These are phyloP conservation scores for Charadrius vociferus DNA, from an alignment of 2,113 vertebrate genomes.

Conservation along the genomic window DNA sequence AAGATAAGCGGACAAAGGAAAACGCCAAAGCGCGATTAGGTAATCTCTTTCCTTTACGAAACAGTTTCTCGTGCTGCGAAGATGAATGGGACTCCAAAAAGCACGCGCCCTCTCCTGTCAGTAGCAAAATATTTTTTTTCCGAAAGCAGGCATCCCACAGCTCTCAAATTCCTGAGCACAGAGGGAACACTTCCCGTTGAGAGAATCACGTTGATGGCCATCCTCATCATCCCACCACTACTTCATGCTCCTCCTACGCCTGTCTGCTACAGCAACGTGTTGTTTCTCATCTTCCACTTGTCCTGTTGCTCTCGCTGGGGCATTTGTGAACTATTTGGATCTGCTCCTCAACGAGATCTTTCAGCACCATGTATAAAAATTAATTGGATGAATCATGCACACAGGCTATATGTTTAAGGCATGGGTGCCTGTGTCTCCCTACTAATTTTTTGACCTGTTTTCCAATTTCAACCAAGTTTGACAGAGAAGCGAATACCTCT, in stretches of 20 bases:
- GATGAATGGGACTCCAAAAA: slow-evolving; percentile 16
- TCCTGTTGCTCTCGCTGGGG: background rate
- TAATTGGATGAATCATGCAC: slow-evolving; percentile 38
- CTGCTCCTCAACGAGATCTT: background rate
- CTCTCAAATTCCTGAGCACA: slow-evolving; percentile 19
- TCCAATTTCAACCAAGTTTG: background rate
- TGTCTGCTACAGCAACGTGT: background rate
- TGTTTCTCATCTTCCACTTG: slow-evolving; percentile 53
- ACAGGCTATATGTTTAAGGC: background rate
- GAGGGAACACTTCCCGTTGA: background rate
- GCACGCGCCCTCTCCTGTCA: background rate
- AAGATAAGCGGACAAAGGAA: slow-evolving; percentile 44
- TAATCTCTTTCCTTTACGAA: slow-evolving; percentile 33
- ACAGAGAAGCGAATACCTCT: background rate
- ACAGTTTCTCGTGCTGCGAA: background rate
- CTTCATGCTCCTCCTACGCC: background rate
- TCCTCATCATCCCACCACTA: background rate
- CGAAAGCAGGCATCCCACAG: background rate
- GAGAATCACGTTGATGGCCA: background rate
- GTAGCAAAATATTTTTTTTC: background rate
- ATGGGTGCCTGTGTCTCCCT: background rate
- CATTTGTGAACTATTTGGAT: slow-evolving; percentile 19
- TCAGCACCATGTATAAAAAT: slow-evolving; percentile 37
- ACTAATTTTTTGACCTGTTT: slow-evolving; percentile 37
- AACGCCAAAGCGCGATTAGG: background rate